Conservation (phyloP, 2,797 vertebrate species). For the Cossypha heuglini region DNA sequence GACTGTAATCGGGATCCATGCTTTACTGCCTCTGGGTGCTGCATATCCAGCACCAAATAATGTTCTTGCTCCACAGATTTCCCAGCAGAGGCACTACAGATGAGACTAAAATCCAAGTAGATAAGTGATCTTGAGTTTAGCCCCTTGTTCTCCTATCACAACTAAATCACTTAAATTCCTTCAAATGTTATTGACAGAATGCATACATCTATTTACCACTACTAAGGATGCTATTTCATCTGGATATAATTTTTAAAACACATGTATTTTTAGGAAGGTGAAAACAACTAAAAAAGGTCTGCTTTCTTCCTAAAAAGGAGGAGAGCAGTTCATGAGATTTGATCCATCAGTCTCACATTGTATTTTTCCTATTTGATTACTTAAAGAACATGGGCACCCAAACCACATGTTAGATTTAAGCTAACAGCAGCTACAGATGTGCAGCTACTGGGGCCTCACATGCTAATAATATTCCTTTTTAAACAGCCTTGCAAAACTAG, state of each 20-base stretch:
- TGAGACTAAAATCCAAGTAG: not conserved
- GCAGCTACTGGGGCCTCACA: not conserved
- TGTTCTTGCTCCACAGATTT: not conserved
- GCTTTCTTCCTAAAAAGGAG: not conserved
- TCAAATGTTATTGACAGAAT: not conserved
- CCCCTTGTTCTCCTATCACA: not conserved
- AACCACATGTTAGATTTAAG: not conserved
- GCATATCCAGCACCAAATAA: not conserved
- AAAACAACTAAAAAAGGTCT: not conserved
- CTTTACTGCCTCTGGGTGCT: not conserved
- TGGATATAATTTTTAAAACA: not conserved
- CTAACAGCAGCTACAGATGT: not conserved
- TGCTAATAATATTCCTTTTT: not conserved
- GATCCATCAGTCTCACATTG: rapidly evolving
- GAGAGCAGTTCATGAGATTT: not conserved
- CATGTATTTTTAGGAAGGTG: not conserved
- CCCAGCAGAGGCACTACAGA: not conserved
- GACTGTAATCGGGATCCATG: not conserved
- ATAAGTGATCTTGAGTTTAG: not conserved
- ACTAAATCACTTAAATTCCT: not conserved
- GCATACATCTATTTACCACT: not conserved
- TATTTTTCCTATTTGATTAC: not conserved
- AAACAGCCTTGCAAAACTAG: not conserved
- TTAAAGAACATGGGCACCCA: not conserved
- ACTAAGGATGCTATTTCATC: not conserved